Evolutionary conservation across 2,888 invertebrate genomes (phyloP), one percentile per base, ranked within the genome.

Genomic region (Druceiella hillmani): DNA sequence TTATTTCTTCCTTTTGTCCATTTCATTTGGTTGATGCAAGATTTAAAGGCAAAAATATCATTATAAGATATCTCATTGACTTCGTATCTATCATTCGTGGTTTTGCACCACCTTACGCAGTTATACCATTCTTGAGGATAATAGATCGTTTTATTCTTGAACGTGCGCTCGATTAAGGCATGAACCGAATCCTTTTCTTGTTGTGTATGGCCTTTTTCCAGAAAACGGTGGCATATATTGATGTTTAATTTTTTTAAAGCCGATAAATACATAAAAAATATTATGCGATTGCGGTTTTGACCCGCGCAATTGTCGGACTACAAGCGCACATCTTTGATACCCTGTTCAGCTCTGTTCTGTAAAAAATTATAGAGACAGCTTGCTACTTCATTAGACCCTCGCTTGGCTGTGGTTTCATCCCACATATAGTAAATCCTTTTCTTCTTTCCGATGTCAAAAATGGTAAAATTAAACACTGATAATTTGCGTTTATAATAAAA

Each of bases 281-380:
- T 44, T 27, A 46, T 46, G 6, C 49, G 40, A 35, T 52, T 55
- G 17, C 48, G 29, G 42, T 53, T 54, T 46, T 53, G 52, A 3
- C 54, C 51, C 5, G 42, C 29, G 22, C 47, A 51, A 33, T 51
- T 53, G 36, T 53, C 52, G 9, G 52, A 54, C 43, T 46, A 55
- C 36, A 55, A 54, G 17, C 42, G 29, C 36, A 50, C 52, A 20
- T 50, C 45, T 17, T 41, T 47, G 13, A 43, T 44, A 5, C 41
- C 43, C 35, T 46, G 22, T 13, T 29, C 30, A 28, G 34, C 38
- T 29, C 38, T 35, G 17, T 39, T 29, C 17, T 34, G 22, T 20
- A 43, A 42, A 31, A 40, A 47, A 9, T 30, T 9, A 31, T 28
- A 42, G 12, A 47, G 30, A 34, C 45, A 48, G 31, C 42, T 47